Conservation (phyloP, 2,113 vertebrate species). For the Himantopus leucocephalus region DNA sequence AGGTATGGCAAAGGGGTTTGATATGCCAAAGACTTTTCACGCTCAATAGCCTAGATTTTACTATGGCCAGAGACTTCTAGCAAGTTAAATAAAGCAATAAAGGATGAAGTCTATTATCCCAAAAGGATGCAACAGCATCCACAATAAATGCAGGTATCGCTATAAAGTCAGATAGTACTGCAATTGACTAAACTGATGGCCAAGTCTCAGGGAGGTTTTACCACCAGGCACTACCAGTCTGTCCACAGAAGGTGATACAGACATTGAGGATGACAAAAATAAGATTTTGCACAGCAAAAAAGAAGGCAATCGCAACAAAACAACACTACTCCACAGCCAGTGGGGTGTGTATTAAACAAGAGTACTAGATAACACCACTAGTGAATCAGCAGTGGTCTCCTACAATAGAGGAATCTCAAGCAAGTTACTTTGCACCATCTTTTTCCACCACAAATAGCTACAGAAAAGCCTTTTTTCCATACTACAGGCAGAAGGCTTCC, state of each 20-base stretch:
- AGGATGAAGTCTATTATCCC: neutral
- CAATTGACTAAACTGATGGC: neutral
- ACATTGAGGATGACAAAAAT: neutral
- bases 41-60: neutral
- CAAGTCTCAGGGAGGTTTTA: neutral
- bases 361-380: neutral
- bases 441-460: neutral
- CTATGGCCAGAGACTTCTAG: neutral
- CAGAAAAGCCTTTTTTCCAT: neutral
- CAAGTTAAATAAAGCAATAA: neutral
- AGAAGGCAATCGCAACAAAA: neutral
- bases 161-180: neutral
- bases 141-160: neutral
- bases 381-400: neutral
- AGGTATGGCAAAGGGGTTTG: neutral
- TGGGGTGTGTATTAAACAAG: neutral
- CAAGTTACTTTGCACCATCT: neutral
- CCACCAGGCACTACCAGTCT: neutral
- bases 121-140: neutral
- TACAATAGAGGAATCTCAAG: neutral
- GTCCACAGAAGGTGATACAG: neutral
- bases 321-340: neutral
- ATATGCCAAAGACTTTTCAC: neutral
- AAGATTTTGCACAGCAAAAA: neutral
- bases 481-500: neutral